Percentiles rank a stretch among this genome's conserved stretches.
These are phyloP conservation scores for Drosophila repleta DNA, from an alignment of 1,140 invertebrate species.

Conservation along the genomic window DNA sequence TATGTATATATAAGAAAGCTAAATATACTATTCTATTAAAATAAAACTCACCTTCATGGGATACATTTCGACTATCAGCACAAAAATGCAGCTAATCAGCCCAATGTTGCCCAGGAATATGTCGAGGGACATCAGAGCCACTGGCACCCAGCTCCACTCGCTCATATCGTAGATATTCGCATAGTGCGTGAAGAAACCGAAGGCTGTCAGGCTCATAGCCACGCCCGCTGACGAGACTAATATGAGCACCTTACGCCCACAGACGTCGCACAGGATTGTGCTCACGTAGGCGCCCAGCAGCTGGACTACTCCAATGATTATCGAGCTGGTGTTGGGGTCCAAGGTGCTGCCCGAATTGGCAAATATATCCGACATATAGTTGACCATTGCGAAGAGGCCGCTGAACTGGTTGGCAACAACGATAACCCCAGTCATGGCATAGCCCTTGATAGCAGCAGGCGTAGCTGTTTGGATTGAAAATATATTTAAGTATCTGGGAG, in stretches of 20 bases:
- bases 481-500: neutral
- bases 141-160: constrained; percentile 64
- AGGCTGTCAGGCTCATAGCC: constrained; percentile 45
- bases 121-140: constrained; percentile 66
- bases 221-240: constrained; percentile 56
- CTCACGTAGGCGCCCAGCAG: constrained; percentile 73
- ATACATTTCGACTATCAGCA: constrained; percentile 71
- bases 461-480: constrained; percentile 35
- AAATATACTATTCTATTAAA: no score
- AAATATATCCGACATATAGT: constrained; percentile 86
- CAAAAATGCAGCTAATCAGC: constrained; percentile 67
- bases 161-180: constrained; percentile 47
- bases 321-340: constrained; percentile 85
- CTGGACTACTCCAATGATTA: constrained; percentile 85
- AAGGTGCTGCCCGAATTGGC: constrained; percentile 85
- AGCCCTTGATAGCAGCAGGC: constrained; percentile 34
- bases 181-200: constrained; percentile 58
- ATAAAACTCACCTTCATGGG: constrained; percentile 65
- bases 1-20: no score
- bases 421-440: constrained; percentile 54
- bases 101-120: constrained; percentile 75
- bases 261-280: constrained; percentile 60
- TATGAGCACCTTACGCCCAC: constrained; percentile 57
- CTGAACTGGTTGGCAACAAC: constrained; percentile 62
- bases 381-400: constrained; percentile 63